These are phyloP conservation scores for Phrynocephalus vlangalii DNA, from an alignment of 2,797 vertebrate species.

Conservation along the genomic window DNA sequence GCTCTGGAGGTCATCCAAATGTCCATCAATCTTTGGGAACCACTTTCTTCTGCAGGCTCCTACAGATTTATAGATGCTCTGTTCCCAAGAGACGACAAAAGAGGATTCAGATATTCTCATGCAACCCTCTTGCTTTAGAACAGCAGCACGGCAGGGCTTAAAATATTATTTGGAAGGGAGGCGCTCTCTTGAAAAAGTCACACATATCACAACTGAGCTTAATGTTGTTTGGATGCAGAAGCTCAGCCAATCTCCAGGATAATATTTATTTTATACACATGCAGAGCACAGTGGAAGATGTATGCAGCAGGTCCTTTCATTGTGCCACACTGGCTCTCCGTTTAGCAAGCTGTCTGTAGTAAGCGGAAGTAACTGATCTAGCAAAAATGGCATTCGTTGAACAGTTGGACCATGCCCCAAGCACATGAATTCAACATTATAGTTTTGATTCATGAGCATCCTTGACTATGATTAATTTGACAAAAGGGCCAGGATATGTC, in stretches of 20 bases:
- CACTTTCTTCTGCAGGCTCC: background rate
- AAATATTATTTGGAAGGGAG: background rate
- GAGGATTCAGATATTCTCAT: background rate
- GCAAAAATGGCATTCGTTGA: background rate
- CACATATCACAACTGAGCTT: background rate
- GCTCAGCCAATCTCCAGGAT: background rate
- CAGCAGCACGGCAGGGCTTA: background rate
- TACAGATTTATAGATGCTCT: conserved; percentile 3
- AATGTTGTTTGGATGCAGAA: background rate
- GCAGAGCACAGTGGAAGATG: background rate
- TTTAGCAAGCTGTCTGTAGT: background rate
- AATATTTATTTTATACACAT: background rate
- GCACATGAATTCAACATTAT: background rate
- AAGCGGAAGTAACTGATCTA: background rate
- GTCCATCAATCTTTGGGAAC: background rate
- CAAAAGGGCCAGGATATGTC: conserved; percentile 8
- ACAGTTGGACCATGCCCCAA: background rate
- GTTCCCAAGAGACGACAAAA: conserved; percentile 15
- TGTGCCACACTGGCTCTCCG: background rate
- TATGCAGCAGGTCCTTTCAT: background rate
- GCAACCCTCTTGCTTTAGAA: background rate
- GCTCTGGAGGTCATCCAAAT: conserved; percentile 10
- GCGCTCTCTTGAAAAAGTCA: background rate
- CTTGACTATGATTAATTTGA: conserved; percentile 1
- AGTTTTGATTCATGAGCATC: background rate